A percentile compares a stretch with the other conserved stretches of the same genome.
Conservation (phyloP, 1,140 invertebrate genomes). For the Lasioglossum albipes region DNA sequence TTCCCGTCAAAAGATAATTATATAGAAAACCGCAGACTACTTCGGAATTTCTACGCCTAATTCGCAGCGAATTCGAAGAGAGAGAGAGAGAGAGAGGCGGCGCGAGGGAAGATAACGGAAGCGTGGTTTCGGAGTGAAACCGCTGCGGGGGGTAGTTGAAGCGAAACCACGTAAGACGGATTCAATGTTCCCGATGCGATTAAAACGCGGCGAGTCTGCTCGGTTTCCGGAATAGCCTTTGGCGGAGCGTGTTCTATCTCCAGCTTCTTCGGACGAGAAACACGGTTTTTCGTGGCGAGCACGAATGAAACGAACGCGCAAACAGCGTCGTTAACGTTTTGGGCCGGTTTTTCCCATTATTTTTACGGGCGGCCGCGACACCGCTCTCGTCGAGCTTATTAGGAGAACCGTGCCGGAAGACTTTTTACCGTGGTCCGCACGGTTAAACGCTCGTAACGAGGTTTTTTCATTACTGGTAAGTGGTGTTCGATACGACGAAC, state of each 20-base stretch:
- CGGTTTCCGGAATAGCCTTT: background rate
- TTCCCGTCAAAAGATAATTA: too few relatives aligned
- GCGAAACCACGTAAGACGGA: background rate
- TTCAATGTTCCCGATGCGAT: background rate
- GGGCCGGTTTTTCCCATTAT: too few relatives aligned
- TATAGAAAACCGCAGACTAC: too few relatives aligned
- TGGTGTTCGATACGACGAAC: slow-evolving; percentile 6
- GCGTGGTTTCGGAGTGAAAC: too few relatives aligned
- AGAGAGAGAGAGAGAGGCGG: too few relatives aligned
- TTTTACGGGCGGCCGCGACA: background rate
- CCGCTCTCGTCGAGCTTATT: background rate
- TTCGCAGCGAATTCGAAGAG: too few relatives aligned
- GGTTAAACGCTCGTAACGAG: slow-evolving; percentile 8
- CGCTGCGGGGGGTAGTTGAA: too few relatives aligned
- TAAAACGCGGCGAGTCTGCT: background rate
- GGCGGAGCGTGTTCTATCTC: slow-evolving; percentile 11
- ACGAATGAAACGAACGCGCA: too few relatives aligned
- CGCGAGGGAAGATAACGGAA: too few relatives aligned
- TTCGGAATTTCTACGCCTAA: too few relatives aligned
- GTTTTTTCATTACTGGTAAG: slow-evolving; percentile 35
- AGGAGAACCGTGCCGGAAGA: background rate
- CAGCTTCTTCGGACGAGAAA: too few relatives aligned
- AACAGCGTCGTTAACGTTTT: background rate
- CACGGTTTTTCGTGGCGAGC: too few relatives aligned
- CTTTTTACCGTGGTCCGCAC: background rate